Base-by-base conservation (phyloP, 2,888 invertebrate genomes). In the Carterocephalus palaemon region DNA sequence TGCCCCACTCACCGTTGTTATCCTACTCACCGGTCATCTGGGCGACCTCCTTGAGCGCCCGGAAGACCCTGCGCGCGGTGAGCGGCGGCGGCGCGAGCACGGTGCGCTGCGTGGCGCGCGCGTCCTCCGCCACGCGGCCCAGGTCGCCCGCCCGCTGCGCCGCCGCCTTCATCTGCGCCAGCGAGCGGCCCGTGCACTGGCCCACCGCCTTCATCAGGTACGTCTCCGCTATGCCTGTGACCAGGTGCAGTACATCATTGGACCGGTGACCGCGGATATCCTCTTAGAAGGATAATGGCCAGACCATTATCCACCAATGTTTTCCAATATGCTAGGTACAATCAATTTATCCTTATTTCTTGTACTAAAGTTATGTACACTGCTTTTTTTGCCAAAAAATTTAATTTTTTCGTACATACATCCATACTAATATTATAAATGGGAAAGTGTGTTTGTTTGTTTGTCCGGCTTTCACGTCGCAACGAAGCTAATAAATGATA, bases 181-280 rank as follows among this genome's bases (percentile, higher is more conserved):
- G 70, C 26, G 93, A 91, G 48, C 97, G 90, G 0, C 97, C 97
- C 2, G 97, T 97, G 48, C 95, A 92, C 68, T 93, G 93, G 0
- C 95, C 96, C 33, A 99, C 93, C 0, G 97, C 96, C 86, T 97
- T 98, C 92, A 98, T 95, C 36, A 99, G 85, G 53, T 94, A 93
- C 0, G 93, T 94, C 67, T 99, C 99, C 0, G 99, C 99, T 37
- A 97, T 91, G n/a, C 99, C 99, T 63, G 96, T 5, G 4, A 2
- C 4, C n/a, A 4, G 20, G 4, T 13, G n/a, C n/a, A n/a, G n/a
- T n/a, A n/a, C n/a, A n/a, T n/a, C n/a, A n/a, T n/a, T n/a, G n/a
- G 9, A 3, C 3, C 3, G 26, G 5, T 26, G 3, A 26, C 3
- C 4, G 2, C 9, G n/a, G n/a, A n/a, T 24, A 9, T 24, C 2